A percentile compares a stretch with the other conserved stretches of the same genome.
Conservation (phyloP, 2,113 vertebrate species). For the Zosterops hypoxanthus region DNA sequence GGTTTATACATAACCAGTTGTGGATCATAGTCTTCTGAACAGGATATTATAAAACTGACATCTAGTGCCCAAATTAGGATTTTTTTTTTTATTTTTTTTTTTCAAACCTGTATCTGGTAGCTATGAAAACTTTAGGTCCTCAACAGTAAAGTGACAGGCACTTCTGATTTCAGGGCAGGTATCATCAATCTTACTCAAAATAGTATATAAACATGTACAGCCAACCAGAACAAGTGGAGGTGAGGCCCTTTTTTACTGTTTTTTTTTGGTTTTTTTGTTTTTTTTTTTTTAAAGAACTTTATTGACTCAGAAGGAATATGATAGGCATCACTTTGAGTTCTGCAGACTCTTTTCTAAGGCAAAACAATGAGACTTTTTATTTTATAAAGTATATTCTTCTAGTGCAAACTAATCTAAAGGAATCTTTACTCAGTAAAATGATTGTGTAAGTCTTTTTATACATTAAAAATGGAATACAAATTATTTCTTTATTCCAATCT, state of each 20-base stretch:
- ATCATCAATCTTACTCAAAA: neutral
- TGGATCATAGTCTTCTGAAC: neutral
- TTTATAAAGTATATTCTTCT: neutral
- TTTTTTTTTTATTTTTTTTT: neutral
- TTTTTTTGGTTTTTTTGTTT: neutral
- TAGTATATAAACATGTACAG: neutral
- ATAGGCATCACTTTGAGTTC: neutral
- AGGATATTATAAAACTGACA: neutral
- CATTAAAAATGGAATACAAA: neutral
- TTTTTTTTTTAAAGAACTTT: neutral
- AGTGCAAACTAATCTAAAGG: neutral
- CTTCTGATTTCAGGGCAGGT: neutral
- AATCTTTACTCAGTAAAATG: neutral
- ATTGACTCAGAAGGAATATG: neutral
- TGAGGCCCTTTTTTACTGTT: neutral
- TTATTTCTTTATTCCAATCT: neutral
- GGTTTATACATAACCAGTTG: neutral
- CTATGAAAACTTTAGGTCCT: neutral
- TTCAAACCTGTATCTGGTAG: neutral
- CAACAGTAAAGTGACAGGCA: neutral
- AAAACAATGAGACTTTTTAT: neutral
- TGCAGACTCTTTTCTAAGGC: neutral
- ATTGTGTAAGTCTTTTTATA: neutral
- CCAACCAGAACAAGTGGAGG: neutral
- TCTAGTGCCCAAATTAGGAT: rapidly evolving